Base-by-base conservation (phyloP, 2,888 invertebrate genomes). In the Tortrix viridana region DNA sequence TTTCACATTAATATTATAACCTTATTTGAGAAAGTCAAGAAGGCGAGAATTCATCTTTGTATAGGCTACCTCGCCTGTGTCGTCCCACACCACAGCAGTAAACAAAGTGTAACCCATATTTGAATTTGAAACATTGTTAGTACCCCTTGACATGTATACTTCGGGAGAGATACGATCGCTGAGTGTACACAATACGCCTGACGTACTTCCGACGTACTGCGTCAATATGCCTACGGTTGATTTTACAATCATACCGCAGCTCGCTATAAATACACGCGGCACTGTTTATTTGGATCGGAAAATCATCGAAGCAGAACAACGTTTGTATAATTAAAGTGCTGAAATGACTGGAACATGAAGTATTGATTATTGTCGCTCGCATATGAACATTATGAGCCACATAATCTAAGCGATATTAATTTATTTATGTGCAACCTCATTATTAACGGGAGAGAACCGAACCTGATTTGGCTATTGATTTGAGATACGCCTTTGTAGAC, bases 211-310 rank as follows among this genome's bases (percentile, higher is more conserved):
- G 20, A 20, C 55, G 32, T 18, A 47, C 32, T 32, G 32, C 44
- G 46, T 56, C 55, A 46, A 46, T 47, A 20, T 37, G 32, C 41
- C 38, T 20, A 53, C 44, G 32, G 46, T 23, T 43, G 53, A 46
- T 43, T 55, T 55, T 55, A 46, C 46, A 46, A 47, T 46, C 46
- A 47, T 4, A 47, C 46, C 47, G 46, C 26, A 26, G 32, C 26
- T 22, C 2, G 20, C 46, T 56, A 56, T 37, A 37, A 37, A 47
- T 47, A 56, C 46, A 9, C 18, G 20, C 20, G 37, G 44, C 26
- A 32, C 20, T 54, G 46, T 56, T 55, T 47, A 56, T 47, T 56
- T 37, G 38, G n/a, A 22, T 53, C 46, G 32, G 46, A 56, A 47
- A 56, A 37, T 46, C 32, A 46, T 46, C 46, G 32, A n/a, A 5